phyloP scores from a whole-genome alignment of 2,113 vertebrate species.

The Hypocryptadius cinnamomeus region DNA sequence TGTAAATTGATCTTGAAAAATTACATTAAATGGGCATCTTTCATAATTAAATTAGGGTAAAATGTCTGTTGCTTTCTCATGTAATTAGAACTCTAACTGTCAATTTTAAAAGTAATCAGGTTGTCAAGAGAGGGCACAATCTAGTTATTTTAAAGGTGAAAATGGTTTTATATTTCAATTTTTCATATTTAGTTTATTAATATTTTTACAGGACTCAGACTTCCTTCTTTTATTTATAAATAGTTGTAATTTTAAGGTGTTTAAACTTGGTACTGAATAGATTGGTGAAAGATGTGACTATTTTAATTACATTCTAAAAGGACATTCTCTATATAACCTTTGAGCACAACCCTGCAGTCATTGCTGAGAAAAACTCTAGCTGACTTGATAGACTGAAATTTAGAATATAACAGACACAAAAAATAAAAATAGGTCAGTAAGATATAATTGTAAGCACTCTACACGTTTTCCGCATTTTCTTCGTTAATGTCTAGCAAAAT shows the following conservation, averaged over 20 bases:
- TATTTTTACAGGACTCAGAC: neutral
- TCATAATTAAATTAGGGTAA: neutral
- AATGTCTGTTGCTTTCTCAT: neutral
- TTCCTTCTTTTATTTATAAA: neutral
- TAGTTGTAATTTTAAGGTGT: neutral
- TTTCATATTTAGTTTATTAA: neutral
- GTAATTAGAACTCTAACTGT: neutral
- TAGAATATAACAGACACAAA: neutral
- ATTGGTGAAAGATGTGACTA: neutral
- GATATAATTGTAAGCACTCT: neutral
- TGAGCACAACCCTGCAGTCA: neutral
- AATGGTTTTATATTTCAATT: neutral
- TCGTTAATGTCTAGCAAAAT: neutral
- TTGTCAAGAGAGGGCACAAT: neutral
- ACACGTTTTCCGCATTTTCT: neutral
- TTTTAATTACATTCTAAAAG: neutral
- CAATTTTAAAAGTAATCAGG: neutral
- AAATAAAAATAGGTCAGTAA: conserved; percentile 24
- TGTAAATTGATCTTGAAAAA: neutral
- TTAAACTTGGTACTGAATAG: neutral
- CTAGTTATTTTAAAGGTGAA: neutral
- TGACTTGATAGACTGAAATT: neutral
- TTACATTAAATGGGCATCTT: neutral
- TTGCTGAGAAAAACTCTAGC: neutral
- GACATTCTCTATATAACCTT: neutral